phyloP scores from a whole-genome alignment of 1,140 invertebrate species.

The Magallana ariakensis region DNA sequence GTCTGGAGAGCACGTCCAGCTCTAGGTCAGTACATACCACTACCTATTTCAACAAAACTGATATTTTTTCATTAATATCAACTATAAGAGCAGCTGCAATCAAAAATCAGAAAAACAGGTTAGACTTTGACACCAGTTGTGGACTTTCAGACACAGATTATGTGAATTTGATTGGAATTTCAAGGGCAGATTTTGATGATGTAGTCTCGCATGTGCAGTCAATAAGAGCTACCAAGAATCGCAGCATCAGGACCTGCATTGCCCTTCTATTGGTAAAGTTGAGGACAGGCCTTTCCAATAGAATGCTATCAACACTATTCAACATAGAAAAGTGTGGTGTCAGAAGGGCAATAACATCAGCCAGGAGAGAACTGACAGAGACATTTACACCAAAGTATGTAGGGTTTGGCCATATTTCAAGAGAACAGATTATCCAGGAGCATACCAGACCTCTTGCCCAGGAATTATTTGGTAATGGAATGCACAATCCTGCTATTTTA shows the following conservation, averaged over 20 bases:
- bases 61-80: no score
- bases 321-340: background rate
- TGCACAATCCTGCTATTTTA: background rate
- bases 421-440: background rate
- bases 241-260: background rate
- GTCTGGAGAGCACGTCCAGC: no score
- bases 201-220: no score
- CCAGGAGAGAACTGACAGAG: background rate
- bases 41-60: no score
- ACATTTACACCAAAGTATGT: background rate
- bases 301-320: background rate
- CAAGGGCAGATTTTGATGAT: background rate
- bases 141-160: background rate
- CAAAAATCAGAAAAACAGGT: no score
- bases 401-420: background rate
- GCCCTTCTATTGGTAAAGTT: slow-evolving; percentile 3
- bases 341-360: background rate
- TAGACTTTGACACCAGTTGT: background rate
- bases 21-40: no score
- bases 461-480: background rate
- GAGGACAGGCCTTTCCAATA: background rate
- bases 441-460: background rate
- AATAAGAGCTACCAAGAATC: no score
- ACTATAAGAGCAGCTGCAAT: no score
- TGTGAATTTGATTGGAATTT: background rate